Conservation (phyloP, 2,113 vertebrate species). For the Tor tambroides region DNA sequence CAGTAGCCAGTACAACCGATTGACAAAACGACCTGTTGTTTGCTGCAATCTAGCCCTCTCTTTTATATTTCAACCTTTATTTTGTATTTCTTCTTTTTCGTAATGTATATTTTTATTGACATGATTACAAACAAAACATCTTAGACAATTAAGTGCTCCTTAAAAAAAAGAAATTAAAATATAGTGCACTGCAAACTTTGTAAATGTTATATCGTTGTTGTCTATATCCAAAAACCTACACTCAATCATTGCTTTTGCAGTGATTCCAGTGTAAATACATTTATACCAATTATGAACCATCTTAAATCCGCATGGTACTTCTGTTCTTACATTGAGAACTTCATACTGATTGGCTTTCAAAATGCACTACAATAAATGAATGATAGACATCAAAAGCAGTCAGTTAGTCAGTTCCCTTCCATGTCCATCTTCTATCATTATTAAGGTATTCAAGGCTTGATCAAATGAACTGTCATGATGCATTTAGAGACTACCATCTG, state of each 20-base stretch:
- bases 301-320: background rate
- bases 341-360: background rate
- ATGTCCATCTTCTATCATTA: background rate
- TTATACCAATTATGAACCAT: background rate
- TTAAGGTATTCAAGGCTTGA: background rate
- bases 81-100: background rate
- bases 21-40: background rate
- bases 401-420: background rate
- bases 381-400: background rate
- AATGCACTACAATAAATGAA: background rate
- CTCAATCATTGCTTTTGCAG: background rate
- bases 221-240: too few relatives aligned
- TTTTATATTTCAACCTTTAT: background rate
- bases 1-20: background rate
- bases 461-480: background rate
- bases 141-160: background rate
- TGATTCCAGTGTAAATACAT: background rate
- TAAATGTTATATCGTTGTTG: too few relatives aligned
- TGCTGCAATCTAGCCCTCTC: background rate
- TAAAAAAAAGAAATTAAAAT: background rate
- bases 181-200: too few relatives aligned
- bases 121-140: background rate
- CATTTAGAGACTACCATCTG: background rate
- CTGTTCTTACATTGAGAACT: background rate
- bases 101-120: background rate